Base-by-base conservation (phyloP, 1,140 invertebrate species). In the Lineus longissimus region DNA sequence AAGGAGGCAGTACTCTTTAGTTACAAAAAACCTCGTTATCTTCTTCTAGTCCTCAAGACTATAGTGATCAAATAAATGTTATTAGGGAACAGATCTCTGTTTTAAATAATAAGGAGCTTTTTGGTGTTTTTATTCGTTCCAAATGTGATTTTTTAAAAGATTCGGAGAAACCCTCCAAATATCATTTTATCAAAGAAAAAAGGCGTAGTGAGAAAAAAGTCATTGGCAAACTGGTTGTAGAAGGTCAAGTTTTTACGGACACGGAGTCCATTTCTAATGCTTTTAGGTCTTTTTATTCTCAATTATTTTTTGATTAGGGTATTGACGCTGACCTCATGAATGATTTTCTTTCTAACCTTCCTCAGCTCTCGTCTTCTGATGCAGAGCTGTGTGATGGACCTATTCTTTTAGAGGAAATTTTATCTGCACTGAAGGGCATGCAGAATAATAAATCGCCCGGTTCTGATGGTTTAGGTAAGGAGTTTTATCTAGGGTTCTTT, bases 401-500 rank as follows among this genome's bases (percentile, higher is more conserved):
- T 25, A 66, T 73, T n/a, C 59, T 33, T n/a, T 27, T 51, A 15
- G 47, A 60, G 0, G 67, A 73, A 47, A 59, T 68, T 31, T 19
- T 33, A 13, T 13, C 7, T 9, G 55, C 65, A 13, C 22, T 73
- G 2, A 67, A 63, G 40, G 19, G 15, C 9, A 65, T 68, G 61
- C 41, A 66, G 13, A 57, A 57, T 13, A 59, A 66, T 63, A 70
- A 68, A 54, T 66, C 63, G 22, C 72, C 70, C 7, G 72, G 67
- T 23, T 41, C n/a, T 27, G 72, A 72, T 64, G 68, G 72, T 0
- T 31, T 73, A 2, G 58, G 63, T n/a, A 66, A 65, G 31, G 58
- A 69, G 29, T 69, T 72, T 63, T 72, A 73, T 61, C 11, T 67
- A 1, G 47, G 45, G 7, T 73, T 72, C 60, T 65, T 61, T 15